Evolutionary conservation across 2,797 vertebrate species (phyloP), one percentile per base, ranked within the genome.

Genomic region (Peromyscus attwateri): DNA sequence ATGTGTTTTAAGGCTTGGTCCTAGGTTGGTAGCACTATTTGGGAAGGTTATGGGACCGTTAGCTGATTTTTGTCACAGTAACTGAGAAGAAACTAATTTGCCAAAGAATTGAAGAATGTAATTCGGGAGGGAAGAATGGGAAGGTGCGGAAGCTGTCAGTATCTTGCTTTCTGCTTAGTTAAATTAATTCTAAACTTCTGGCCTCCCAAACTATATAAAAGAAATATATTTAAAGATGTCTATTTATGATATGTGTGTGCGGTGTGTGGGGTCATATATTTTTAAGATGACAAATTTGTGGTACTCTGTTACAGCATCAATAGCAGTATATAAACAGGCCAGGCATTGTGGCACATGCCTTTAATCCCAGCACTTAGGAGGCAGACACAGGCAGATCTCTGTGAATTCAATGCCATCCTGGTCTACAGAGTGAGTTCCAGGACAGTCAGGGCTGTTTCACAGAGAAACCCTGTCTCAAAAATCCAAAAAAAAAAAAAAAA

Each of bases 141-240:
- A 92, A 73, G 31, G 80, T 4, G 55, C 80, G 57, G 40, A 89
- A 19, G 6, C 7, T 80, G 27, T 27, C 31, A 84, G 55, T 49
- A 76, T 8, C 1, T 57, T 90, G 31, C 77, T 88, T 92, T 95
- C 25, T 77, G 17, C 40, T n/a, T 37, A 55, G 4, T 92, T n/a
- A 90, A 94, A 88, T 40, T 91, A 71, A 84, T 31, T 95, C 85
- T 92, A 25, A 29, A 68, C 31, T 90, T 96, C 71, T 92, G 37
- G 16, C 9, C 52, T 70, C 11, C 12, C 84, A 29, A 95, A 66
- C 21, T 23, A 9, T 17, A 9, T 21, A 11, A 92, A 4, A 94
- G 29, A 34, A 52, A 77, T 77, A 52, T 77, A 77, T 77, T 77
- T 77, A 10, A 77, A 77, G 46, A 77, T 17, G 16, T 77, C 31